Evolutionary conservation across 2,113 vertebrate species (phyloP), one percentile per base, ranked within the genome.

Genomic region (Brienomyrus brachyistius): DNA sequence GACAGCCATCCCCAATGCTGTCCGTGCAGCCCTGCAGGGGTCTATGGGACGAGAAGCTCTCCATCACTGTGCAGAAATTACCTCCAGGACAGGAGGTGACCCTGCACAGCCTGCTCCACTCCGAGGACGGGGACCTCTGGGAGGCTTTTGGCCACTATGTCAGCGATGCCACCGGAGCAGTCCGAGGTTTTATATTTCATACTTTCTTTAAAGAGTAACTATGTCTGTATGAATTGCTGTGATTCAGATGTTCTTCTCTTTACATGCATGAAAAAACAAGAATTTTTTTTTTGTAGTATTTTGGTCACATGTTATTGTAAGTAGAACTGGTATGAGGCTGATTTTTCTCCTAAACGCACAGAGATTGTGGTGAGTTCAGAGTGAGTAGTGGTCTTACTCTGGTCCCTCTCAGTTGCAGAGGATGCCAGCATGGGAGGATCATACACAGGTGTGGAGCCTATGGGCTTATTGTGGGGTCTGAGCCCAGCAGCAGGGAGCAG

Each of bases 401-500:
- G 59, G 59, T 66, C 9, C 6, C 59, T 9, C n/a, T 66, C n/a
- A 96, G 95, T 94, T 70, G 83, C 92, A 7, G 92, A 94, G 1
- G 93, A 95, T 89, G 13, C 89, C 15, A 95, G 95, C 88, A 35
- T 94, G 0, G 95, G 96, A 74, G 96, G 96, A 2, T 95, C 95
- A 0, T 96, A 95, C 91, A 59, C 54, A 1, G 96, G 95, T 5
- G 92, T 43, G 35, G 95, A 96, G 86, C 70, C 92, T 9, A 96
- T 95, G 95, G 96, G 95, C 45, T 92, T 96, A 91, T 59, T 96
- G 74, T 95, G 95, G 95, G 96, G 95, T 70, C 92, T 95, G 94
- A 89, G 90, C 0, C 94, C 95, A 0, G 91, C 94, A 51, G 95
- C 94, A 15, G 95, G 95, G 7, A 94, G 95, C 90, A 92, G 91